phyloP scores from a whole-genome alignment of 2,797 vertebrate genomes.

The Sebastes matsubarae region DNA sequence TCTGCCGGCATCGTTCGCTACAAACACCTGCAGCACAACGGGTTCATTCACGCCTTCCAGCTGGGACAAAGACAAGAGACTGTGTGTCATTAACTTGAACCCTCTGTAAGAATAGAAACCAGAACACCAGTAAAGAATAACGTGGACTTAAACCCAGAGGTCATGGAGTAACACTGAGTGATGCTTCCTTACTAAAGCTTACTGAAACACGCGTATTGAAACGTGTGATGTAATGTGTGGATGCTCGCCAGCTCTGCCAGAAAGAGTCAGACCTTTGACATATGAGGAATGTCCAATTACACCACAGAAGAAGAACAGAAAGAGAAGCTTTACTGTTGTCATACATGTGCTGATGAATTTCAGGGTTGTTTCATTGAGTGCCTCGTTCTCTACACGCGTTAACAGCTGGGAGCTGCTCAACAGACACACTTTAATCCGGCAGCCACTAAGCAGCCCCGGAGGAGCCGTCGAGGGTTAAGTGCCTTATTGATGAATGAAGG shows the following conservation, averaged over 20 bases:
- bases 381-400: not conserved
- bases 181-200: not conserved
- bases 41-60: conserved; percentile 95
- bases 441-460: not conserved
- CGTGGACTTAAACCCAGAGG: not conserved
- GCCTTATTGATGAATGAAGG: not conserved
- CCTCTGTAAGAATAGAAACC: not conserved
- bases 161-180: not conserved
- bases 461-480: not conserved
- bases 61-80: conserved; percentile 69
- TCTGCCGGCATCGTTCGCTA: conserved; percentile 95
- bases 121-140: not conserved
- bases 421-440: not conserved
- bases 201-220: not conserved
- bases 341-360: not conserved
- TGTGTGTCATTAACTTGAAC: not conserved
- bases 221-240: not conserved
- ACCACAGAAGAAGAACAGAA: not conserved
- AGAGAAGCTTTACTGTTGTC: not conserved
- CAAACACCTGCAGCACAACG: conserved; percentile 96
- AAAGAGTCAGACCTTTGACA: not conserved
- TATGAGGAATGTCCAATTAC: not conserved
- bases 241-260: not conserved
- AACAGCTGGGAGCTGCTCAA: not conserved
- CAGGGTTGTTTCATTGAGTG: not conserved